Percentiles rank a stretch among this genome's conserved stretches.
These are phyloP conservation scores for Rhegmatorhina hoffmannsi DNA, from an alignment of 2,113 vertebrate genomes.

Conservation along the genomic window DNA sequence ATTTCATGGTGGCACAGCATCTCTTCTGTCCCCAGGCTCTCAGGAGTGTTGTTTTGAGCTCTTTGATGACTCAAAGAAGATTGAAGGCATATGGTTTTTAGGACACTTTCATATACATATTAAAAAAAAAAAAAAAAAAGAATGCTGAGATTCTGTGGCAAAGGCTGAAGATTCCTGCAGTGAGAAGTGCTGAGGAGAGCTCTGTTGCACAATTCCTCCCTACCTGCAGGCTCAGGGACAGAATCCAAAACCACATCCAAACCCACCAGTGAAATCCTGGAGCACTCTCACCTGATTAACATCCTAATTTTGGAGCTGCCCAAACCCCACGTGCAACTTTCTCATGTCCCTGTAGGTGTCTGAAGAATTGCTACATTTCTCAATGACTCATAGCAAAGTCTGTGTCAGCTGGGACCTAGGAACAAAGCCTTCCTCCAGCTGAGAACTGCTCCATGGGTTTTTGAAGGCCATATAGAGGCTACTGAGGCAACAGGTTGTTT, in stretches of 20 bases:
- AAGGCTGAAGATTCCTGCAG: background rate
- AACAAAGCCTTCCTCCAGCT: background rate
- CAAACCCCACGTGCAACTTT: background rate
- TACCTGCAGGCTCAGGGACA: background rate
- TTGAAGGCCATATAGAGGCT: background rate
- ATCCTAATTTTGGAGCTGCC: background rate
- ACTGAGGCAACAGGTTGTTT: background rate
- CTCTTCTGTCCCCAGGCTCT: background rate
- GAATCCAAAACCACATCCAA: background rate
- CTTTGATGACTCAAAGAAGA: slow-evolving; percentile 12
- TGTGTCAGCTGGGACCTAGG: background rate
- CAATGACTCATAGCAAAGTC: background rate
- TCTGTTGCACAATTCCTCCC: background rate
- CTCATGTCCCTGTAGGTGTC: background rate
- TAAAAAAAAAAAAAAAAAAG: background rate
- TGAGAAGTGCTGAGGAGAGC: background rate
- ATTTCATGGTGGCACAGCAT: background rate
- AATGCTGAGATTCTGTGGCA: background rate
- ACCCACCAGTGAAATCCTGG: background rate
- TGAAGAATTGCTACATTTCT: background rate
- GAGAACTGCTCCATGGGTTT: background rate
- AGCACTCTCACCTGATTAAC: background rate
- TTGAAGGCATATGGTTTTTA: slow-evolving; percentile 1
- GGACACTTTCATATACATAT: background rate
- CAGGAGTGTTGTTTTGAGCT: background rate